A percentile compares a stretch with the other conserved stretches of the same genome.
Conservation (phyloP, 2,113 vertebrate genomes). For the Origma solitaria region DNA sequence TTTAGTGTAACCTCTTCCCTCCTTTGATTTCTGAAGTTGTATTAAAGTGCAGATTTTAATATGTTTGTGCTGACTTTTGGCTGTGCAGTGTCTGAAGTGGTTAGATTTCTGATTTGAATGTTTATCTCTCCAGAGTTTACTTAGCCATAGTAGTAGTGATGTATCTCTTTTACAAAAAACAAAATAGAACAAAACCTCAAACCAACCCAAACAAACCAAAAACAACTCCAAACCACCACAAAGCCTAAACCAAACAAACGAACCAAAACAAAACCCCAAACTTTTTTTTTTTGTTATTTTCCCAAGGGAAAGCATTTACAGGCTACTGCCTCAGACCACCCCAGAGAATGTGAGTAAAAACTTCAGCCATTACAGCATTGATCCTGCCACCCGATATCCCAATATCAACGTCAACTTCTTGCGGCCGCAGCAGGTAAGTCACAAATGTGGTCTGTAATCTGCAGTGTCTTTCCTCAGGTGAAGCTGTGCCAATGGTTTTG, state of each 20-base stretch:
- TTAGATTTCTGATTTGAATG: not conserved
- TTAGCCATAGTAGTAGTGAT: not conserved
- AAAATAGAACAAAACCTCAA: not conserved
- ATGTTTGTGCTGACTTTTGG: not conserved
- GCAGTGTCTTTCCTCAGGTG: not conserved
- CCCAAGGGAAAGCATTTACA: conserved; percentile 92
- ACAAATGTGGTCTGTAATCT: not conserved
- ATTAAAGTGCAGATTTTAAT: not conserved
- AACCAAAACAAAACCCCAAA: not conserved
- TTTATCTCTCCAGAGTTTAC: not conserved
- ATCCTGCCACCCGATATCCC: conserved; percentile 94
- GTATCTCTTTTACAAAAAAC: not conserved
- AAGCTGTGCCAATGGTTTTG: not conserved
- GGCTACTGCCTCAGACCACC: conserved; percentile 94
- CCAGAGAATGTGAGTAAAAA: conserved; percentile 98
- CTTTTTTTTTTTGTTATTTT: not conserved
- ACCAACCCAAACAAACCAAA: not conserved
- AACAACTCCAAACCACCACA: not conserved
- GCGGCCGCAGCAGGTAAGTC: conserved; percentile 86
- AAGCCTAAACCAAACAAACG: not conserved
- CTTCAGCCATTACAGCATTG: conserved; percentile 93
- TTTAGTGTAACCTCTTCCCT: not conserved
- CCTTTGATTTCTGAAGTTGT: not conserved
- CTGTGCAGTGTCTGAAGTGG: not conserved
- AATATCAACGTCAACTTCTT: conserved; percentile 91